A percentile compares a stretch with the other conserved stretches of the same genome.
Evolutionary conservation across 2,888 invertebrate genomes (phyloP).

Genomic region (Caenorhabditis auriculariae): DNA sequence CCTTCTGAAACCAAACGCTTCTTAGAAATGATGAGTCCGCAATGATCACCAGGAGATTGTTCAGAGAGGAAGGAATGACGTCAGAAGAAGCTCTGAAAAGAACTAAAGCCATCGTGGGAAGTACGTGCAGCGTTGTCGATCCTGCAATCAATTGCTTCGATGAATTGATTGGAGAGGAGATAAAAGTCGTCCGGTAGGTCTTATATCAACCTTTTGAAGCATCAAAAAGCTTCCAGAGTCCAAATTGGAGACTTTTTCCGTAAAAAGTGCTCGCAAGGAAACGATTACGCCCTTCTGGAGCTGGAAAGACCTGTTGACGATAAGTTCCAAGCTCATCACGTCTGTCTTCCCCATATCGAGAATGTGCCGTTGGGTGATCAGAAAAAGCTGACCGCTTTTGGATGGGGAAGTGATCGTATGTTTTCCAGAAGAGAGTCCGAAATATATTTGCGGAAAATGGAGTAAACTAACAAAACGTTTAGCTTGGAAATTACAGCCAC

Average conservation of each 20-base stretch:
- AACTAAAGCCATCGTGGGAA: too few relatives aligned
- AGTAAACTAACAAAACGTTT: too few relatives aligned
- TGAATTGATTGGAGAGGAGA: constrained; percentile 10
- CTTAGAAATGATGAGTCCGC: too few relatives aligned
- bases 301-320: constrained; percentile 5
- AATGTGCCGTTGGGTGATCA: not conserved
- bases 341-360: constrained; percentile 10
- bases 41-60: too few relatives aligned
- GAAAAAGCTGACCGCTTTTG: constrained; percentile 11
- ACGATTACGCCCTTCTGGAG: constrained; percentile 21
- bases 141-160: too few relatives aligned
- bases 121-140: too few relatives aligned
- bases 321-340: constrained; percentile 14
- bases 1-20: too few relatives aligned
- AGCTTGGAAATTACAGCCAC: too few relatives aligned
- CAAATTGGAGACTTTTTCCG: constrained; percentile 14
- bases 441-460: too few relatives aligned
- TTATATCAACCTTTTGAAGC: not conserved
- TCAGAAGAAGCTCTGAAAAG: too few relatives aligned
- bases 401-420: constrained; percentile 21
- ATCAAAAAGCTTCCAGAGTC: constrained; percentile 2
- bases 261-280: constrained; percentile 13
- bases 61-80: too few relatives aligned
- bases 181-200: constrained; percentile 10
- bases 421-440: too few relatives aligned